Base-by-base conservation (phyloP, 2,888 invertebrate species). In the Neuroscelio doddi region DNA sequence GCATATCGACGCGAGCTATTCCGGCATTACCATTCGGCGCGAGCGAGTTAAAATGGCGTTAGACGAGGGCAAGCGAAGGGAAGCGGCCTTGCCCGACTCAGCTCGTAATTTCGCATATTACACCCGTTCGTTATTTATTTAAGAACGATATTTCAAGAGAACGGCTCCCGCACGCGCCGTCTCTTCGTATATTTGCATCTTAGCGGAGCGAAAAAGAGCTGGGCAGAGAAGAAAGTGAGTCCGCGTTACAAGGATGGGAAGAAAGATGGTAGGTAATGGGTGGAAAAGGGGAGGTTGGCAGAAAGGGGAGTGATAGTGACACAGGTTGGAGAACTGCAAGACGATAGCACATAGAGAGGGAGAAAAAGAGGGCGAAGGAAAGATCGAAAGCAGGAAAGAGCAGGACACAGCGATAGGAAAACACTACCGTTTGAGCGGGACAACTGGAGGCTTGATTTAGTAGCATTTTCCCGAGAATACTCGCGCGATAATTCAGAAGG, bases 121-220 rank as follows among this genome's bases (percentile, higher is more conserved):
- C 77, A 78, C 74, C 49, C 72, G 73, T 76, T 79, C 73, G 76
- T 78, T 78, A 78, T 77, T 79, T 78, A 79, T 79, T 78, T 77
- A 77, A 75, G 73, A 75, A 76, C 76, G 75, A 76, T 78, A 79
- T 77, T 76, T 76, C 74, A 77, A 68, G 71, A 65, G 71, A 77
- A 76, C 72, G 74, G 73, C 74, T 74, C 70, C 70, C 73, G 72
- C 74, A 76, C 75, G 74, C 74, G 64, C 59, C 65, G 58, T 68
- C 49, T 64, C 68, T 58, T 64, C 64, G 52, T 51, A 47, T 57
- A 69, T 71, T 71, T 68, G 64, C 67, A 71, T 68, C 64, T 62
- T 57, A 47, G 46, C 52, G 29, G 51, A 51, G 38, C 58, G 34
- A 39, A 45, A 61, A 50, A 58, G 41, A 46, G 30, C 47, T 14